Base-by-base conservation (phyloP, 2,888 invertebrate species). In the Archaeoteleia sp. region DNA sequence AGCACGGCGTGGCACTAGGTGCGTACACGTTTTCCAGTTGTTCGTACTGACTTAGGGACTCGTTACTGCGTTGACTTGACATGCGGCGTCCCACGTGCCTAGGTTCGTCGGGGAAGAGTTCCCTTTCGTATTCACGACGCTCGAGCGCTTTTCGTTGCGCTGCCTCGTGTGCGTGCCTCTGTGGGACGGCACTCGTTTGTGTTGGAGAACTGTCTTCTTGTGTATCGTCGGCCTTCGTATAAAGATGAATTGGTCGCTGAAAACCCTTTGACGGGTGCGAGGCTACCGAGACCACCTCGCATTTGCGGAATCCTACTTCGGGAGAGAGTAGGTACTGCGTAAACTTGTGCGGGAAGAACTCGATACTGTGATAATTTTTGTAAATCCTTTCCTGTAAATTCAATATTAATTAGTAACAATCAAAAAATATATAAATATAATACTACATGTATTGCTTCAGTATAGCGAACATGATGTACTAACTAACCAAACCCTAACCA, bases 231-330 rank as follows among this genome's bases (percentile, higher is more conserved):
- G 78, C 75, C 67, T 85, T 85, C 5, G 83, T 84, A 32, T 79
- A 85, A 5, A 88, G 78, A 51, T 93, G 92, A 67, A 95, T 92
- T 6, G 95, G 95, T 30, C 95, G 88, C 73, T 93, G 91, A 86
- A 96, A 96, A 13, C 97, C 97, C 87, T 94, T 95, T 71, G 93
- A 92, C 63, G 92, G 91, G 84, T 96, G 94, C 2, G 95, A 93
- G 1, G 90, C 89, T 60, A 91, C 91, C 17, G 94, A 95, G 34
- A 97, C 87, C 1, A 94, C 91, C 81, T 95, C 95, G 81, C 94
- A 95, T 81, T 94, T 95, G 79, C 92, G 92, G 87, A 97, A 98
- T 2, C 97, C 97, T 35, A 98, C 94, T 81, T 96, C 96, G 0
- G 92, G 89, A 13, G 94, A 93, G 1, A 98, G 88, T 27, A 99